Conservation (phyloP, 2,113 vertebrate species). For the Xenopus borealis region DNA sequence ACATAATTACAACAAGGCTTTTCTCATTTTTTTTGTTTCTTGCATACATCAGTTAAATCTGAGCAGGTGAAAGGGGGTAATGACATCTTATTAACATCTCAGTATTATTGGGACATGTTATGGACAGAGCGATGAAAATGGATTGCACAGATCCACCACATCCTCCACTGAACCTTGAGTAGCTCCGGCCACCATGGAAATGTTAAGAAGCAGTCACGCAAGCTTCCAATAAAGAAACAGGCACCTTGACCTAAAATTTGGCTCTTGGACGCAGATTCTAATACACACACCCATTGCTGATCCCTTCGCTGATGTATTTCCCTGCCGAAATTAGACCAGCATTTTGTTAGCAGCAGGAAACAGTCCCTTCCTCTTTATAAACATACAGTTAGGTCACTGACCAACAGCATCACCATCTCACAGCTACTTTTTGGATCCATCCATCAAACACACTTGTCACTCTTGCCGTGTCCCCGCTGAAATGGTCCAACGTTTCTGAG, state of each 20-base stretch:
- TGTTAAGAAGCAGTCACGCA: conserved; percentile 66
- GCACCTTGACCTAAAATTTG: conserved; percentile 74
- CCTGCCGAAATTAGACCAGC: conserved; percentile 88
- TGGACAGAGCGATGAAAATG: background rate
- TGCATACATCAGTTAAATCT: too few relatives aligned
- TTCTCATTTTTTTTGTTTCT: too few relatives aligned
- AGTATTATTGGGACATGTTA: too few relatives aligned
- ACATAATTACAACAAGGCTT: too few relatives aligned
- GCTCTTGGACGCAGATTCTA: conserved; percentile 63
- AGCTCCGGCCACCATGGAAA: conserved; percentile 63
- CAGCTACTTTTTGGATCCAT: conserved; percentile 66
- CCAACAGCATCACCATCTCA: conserved; percentile 79
- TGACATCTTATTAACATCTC: too few relatives aligned
- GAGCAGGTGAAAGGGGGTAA: too few relatives aligned
- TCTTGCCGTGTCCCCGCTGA: conserved; percentile 60
- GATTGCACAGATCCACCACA: conserved; percentile 6
- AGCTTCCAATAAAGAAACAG: conserved; percentile 73
- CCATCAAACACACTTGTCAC: conserved; percentile 77
- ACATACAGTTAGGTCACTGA: conserved; percentile 84
- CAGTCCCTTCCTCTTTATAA: conserved; percentile 98
- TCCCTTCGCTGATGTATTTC: conserved; percentile 85
- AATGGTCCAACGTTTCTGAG: conserved; percentile 57
- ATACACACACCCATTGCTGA: conserved; percentile 64
- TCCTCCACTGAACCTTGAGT: conserved; percentile 63
- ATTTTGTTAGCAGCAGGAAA: conserved; percentile 98